Conservation (phyloP, 53 echinoderm and acorn worm species). For the Astropecten irregularis region DNA sequence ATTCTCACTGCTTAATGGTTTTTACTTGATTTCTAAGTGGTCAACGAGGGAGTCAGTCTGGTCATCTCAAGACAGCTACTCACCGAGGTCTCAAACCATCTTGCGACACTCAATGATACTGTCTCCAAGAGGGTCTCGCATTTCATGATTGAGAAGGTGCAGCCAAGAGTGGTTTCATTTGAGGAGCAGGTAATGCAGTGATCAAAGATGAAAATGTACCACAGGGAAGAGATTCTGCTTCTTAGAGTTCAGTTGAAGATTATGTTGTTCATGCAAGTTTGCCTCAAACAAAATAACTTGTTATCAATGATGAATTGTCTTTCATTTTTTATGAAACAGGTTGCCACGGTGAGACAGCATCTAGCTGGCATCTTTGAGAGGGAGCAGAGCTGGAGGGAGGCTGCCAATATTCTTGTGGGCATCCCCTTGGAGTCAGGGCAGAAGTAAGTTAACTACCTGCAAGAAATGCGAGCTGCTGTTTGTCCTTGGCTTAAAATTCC, state of each 20-base stretch:
- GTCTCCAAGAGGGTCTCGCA: conserved; percentile 84
- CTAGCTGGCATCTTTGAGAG: conserved; percentile 89
- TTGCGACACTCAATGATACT: conserved; percentile 75
- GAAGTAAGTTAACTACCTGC: conserved; percentile 90
- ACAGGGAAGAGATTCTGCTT: background rate
- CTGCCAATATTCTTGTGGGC: conserved; percentile 92
- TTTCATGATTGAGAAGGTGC: conserved; percentile 89
- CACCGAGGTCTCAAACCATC: conserved; percentile 82
- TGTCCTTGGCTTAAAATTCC: no score
- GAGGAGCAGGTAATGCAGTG: conserved; percentile 89
- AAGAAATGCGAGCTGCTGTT: no score
- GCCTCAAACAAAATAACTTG: no score
- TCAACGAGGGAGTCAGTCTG: conserved; percentile 93
- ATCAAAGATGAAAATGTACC: no score
- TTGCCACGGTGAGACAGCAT: conserved; percentile 92
- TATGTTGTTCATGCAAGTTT: background rate
- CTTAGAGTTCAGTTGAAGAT: background rate
- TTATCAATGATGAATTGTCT: no score
- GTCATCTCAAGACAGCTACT: conserved; percentile 93
- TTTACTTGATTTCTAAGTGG: conserved; percentile 61
- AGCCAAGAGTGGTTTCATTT: conserved; percentile 95
- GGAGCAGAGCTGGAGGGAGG: conserved; percentile 90
- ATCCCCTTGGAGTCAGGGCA: conserved; percentile 97
- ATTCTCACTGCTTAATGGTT: background rate
- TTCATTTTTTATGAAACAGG: no score